Conservation (phyloP, 2,888 invertebrate species). For the Euzophera pinguis region DNA sequence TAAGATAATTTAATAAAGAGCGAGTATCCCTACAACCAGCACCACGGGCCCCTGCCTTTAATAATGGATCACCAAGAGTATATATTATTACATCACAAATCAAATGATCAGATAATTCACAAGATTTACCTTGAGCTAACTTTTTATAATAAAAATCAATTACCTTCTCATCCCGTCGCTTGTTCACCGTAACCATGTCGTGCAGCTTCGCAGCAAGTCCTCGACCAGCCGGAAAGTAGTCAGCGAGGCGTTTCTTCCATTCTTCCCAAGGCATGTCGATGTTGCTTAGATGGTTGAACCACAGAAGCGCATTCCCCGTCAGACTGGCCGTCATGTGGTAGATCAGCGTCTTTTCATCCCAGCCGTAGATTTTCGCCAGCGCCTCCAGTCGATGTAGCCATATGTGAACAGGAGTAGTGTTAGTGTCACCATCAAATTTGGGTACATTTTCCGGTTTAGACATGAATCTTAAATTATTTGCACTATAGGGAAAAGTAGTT, state of each 20-base stretch:
- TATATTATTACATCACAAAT: constrained; percentile 17
- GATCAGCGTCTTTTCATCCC: background rate
- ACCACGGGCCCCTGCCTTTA: constrained; percentile 17
- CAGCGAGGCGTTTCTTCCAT: background rate
- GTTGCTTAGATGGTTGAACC: background rate
- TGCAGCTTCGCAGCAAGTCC: background rate
- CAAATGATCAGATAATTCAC: constrained; percentile 7
- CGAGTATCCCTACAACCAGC: constrained; percentile 16
- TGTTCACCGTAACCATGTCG: background rate
- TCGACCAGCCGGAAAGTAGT: background rate
- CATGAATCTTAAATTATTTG: background rate
- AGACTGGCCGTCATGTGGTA: background rate
- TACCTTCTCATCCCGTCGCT: background rate
- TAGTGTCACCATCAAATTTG: background rate
- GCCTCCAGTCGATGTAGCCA: background rate
- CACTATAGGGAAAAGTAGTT: background rate
- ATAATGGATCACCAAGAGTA: constrained; percentile 15
- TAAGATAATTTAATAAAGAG: background rate
- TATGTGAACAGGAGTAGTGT: background rate
- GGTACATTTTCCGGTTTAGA: background rate
- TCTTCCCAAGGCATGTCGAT: background rate
- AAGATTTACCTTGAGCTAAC: background rate
- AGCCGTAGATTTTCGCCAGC: background rate
- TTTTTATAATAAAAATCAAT: background rate
- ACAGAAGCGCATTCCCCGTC: background rate